A percentile compares a stretch with the other conserved stretches of the same genome.
phyloP scores from a whole-genome alignment of 2,113 vertebrate species.

The Larimichthys polyactis region DNA sequence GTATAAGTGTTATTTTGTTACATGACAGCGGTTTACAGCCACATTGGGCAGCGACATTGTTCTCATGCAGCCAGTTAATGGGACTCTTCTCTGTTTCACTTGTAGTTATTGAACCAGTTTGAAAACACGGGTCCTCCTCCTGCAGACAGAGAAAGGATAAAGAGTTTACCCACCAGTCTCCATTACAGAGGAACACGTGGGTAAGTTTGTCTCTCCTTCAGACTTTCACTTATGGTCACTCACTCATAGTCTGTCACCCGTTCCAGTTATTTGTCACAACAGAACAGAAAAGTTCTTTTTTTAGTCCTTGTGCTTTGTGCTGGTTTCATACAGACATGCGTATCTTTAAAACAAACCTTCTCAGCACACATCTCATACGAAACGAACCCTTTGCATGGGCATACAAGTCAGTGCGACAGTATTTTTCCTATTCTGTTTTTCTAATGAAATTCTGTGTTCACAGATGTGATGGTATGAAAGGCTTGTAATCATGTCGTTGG shows the following conservation, averaged over 20 bases:
- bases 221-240: background rate
- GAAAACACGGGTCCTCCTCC: conserved; percentile 98
- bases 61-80: background rate
- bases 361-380: too few relatives aligned
- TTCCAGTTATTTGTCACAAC: background rate
- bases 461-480: background rate
- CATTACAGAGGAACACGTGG: conserved; percentile 94
- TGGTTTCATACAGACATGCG: background rate
- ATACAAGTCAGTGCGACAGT: background rate
- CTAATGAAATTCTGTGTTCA: too few relatives aligned
- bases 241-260: background rate
- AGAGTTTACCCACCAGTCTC: conserved; percentile 93
- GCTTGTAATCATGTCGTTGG: background rate
- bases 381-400: background rate
- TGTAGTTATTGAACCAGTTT: conserved; percentile 98
- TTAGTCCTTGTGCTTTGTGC: background rate
- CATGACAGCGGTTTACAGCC: background rate
- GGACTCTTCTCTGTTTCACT: background rate
- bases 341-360: background rate
- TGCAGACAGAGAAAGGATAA: conserved; percentile 95
- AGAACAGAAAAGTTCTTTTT: background rate
- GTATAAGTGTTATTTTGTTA: conserved; percentile 71
- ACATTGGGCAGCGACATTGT: background rate
- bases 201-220: conserved; percentile 77
- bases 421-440: background rate